Percentiles rank a stretch among this genome's conserved stretches.
These are phyloP conservation scores for Oceanites oceanicus DNA, from an alignment of 2,113 vertebrate genomes.

Conservation along the genomic window DNA sequence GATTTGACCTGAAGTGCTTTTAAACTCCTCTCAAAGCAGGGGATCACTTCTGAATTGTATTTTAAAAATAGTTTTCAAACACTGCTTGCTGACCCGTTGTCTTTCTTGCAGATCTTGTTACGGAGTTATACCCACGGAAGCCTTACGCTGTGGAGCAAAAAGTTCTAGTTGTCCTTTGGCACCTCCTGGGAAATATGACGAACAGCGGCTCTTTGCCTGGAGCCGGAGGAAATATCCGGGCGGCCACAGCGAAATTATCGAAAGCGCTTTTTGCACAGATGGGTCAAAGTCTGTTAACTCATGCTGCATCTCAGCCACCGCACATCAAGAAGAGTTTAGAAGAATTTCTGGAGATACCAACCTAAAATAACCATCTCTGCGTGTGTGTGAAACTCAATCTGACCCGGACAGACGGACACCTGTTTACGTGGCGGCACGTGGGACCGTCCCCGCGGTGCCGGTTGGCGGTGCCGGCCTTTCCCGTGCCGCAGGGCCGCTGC, in stretches of 20 bases:
- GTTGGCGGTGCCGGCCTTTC: conserved; percentile 78
- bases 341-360: conserved; percentile 75
- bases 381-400: rapidly evolving
- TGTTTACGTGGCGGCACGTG: conserved; percentile 70
- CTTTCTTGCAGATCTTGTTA: conserved; percentile 80
- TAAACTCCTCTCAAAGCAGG: neutral
- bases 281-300: conserved; percentile 79
- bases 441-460: conserved; percentile 34
- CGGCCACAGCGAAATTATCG: conserved; percentile 81
- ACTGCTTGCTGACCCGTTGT: neutral
- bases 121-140: conserved; percentile 84
- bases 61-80: no score
- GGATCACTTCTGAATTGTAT: no score
- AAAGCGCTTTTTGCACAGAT: conserved; percentile 84
- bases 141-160: conserved; percentile 89
- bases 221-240: conserved; percentile 78
- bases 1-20: neutral
- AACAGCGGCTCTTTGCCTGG: conserved; percentile 81
- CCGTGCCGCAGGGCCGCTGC: neutral
- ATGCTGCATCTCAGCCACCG: conserved; percentile 78
- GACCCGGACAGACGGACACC: conserved; percentile 4
- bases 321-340: conserved; percentile 81
- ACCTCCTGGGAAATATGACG: conserved; percentile 82
- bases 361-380: neutral
- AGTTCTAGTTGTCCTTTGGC: conserved; percentile 86